Evolutionary conservation across 92 coral and sea anemone species (phyloP), one percentile per base, ranked within the genome.

Genomic region (Actinernus sp.): DNA sequence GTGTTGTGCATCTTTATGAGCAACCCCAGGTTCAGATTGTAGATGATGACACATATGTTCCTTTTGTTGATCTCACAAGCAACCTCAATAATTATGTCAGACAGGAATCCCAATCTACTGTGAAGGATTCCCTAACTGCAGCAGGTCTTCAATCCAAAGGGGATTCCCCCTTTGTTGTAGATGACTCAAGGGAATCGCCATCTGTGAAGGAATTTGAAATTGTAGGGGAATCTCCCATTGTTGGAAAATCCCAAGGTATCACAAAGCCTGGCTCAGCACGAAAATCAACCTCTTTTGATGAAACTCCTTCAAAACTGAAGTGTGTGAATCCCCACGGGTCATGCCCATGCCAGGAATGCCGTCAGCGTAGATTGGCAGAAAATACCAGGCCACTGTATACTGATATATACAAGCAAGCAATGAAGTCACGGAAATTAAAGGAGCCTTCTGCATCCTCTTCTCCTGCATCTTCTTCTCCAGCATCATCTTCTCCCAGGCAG

Each of bases 311-410:
- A n/a, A n/a, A n/a, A n/a, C n/a, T n/a, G n/a, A n/a, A n/a, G 10
- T 45, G 52, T 45, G 52, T 18, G 10, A 45, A 45, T 23, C 52
- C 52, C 19, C 5, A 45, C 17, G 14, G 14, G 8, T 8, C 52
- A 45, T 45, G 52, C 19, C 52, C 52, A 6, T 45, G 52, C 22
- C 52, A 45, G 22, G 52, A 45, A 18, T 45, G 52, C 21, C 52
- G 52, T 17, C 52, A 45, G 52, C 52, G 21, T 4, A 45, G 52
- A 45, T 23, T 45, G 52, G 19, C 10, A 9, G 52, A 45, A 5
- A 17, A 9, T 23, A 45, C 52, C 8, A 7, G 22, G 11, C 52
- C 52, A 4, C 17, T 45, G 11, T 6, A 6, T 7, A 17, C 10
- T 8, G 52, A 45, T 17, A 12, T 23, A 9, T 45, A 45, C 22